Conservation (phyloP, 2,888 invertebrate species). For the Bombylius discolor region DNA sequence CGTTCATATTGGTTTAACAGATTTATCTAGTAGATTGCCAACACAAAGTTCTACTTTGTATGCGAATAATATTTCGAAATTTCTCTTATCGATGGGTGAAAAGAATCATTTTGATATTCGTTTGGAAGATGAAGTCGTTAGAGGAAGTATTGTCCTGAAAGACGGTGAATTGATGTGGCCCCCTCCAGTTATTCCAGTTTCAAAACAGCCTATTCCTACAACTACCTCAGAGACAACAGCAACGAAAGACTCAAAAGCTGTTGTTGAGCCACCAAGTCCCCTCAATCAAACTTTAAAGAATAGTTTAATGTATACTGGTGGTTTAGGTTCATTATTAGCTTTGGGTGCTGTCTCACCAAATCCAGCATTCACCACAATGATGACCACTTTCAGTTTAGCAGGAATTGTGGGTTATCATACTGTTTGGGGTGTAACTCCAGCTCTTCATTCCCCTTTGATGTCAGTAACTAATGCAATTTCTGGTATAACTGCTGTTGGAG, state of each 20-base stretch:
- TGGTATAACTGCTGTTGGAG: conserved; percentile 85
- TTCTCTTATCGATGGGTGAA: conserved; percentile 45
- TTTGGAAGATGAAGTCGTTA: conserved; percentile 72
- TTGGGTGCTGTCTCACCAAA: conserved; percentile 68
- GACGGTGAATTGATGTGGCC: conserved; percentile 70
- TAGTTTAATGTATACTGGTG: conserved; percentile 52
- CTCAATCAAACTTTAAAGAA: conserved; percentile 58
- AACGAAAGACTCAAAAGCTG: conserved; percentile 34
- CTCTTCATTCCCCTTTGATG: conserved; percentile 83
- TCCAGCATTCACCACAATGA: conserved; percentile 73
- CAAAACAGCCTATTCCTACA: conserved; percentile 35
- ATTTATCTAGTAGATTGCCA: conserved; percentile 71
- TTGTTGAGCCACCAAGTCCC: conserved; percentile 43
- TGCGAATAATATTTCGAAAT: conserved; percentile 83
- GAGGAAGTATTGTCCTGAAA: conserved; percentile 67
- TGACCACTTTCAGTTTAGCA: conserved; percentile 69
- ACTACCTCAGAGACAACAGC: conserved; percentile 25
- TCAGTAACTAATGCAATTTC: conserved; percentile 87
- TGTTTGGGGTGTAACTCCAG: conserved; percentile 76
- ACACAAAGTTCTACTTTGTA: conserved; percentile 78
- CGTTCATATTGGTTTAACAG: conserved; percentile 72
- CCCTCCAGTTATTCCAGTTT: conserved; percentile 51
- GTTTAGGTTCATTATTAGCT: conserved; percentile 54
- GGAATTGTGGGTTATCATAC: conserved; percentile 48
- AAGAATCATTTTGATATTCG: conserved; percentile 69